Evolutionary conservation across 64 coral and sea anemone species (phyloP).

Genomic region (Montipora capricornis): DNA sequence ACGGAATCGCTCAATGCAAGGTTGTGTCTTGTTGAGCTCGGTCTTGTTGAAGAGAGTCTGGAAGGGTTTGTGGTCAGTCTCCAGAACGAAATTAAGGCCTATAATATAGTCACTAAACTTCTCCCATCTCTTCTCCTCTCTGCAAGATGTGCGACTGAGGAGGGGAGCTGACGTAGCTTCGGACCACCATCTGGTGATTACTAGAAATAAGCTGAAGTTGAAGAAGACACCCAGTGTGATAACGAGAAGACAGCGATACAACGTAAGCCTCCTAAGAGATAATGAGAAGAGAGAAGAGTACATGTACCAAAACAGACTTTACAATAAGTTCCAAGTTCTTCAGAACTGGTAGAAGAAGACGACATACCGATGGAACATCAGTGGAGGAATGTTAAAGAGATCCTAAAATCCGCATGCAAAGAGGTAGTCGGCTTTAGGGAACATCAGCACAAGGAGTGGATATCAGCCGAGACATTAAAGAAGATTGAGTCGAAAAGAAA

Average conservation of each 20-base stretch:
- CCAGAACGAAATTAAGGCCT: too few relatives aligned
- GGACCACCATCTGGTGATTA: background rate
- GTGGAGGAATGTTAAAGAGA: background rate
- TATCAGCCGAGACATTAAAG: background rate
- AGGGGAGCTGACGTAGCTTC: slow-evolving; percentile 9
- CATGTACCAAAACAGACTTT: background rate
- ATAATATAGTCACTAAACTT: too few relatives aligned
- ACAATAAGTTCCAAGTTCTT: background rate
- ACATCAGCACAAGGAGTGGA: background rate
- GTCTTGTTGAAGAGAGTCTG: too few relatives aligned
- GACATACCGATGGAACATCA: background rate
- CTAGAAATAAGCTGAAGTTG: background rate
- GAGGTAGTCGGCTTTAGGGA: background rate
- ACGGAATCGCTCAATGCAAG: too few relatives aligned
- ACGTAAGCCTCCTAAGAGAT: background rate
- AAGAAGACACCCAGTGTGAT: background rate
- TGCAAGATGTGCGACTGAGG: background rate
- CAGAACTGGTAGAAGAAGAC: background rate
- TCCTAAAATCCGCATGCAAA: background rate
- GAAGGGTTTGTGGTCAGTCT: too few relatives aligned
- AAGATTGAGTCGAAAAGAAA: background rate
- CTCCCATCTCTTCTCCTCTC: background rate
- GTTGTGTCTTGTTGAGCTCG: too few relatives aligned
- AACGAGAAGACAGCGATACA: background rate
- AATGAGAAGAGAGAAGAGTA: background rate